Conservation (phyloP, 2,888 invertebrate species). For the Polia nebulosa region DNA sequence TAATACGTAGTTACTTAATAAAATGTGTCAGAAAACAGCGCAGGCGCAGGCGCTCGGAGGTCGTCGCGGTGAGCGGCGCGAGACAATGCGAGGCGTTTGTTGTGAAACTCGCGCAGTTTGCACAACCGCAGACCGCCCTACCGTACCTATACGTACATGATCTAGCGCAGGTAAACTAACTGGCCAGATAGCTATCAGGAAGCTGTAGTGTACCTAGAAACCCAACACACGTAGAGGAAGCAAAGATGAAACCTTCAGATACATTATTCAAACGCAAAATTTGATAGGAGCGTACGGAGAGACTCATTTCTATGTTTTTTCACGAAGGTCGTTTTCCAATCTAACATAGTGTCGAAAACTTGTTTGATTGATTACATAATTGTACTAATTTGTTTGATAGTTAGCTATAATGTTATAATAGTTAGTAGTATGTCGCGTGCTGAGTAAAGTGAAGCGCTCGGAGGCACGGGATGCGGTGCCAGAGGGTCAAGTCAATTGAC, state of each 20-base stretch:
- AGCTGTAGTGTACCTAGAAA: constrained; percentile 49
- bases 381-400: constrained; percentile 49
- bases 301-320: constrained; percentile 35
- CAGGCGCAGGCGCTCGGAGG: constrained; percentile 80
- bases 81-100: constrained; percentile 89
- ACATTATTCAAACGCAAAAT: constrained; percentile 30
- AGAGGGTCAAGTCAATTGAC: constrained; percentile 90
- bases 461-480: constrained; percentile 83
- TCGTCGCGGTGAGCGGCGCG: constrained; percentile 89
- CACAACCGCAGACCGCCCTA: constrained; percentile 83
- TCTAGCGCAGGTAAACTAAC: constrained; percentile 68
- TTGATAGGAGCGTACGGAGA: constrained; percentile 17
- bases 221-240: constrained; percentile 13
- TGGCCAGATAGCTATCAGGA: constrained; percentile 60
- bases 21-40: constrained; percentile 81
- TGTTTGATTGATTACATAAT: constrained; percentile 52
- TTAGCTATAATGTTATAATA: constrained; percentile 59
- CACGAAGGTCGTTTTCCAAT: constrained; percentile 46
- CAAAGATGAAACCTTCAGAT: constrained; percentile 14
- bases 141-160: constrained; percentile 70
- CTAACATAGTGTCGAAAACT: constrained; percentile 38
- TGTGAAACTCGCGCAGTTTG: constrained; percentile 88
- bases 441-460: constrained; percentile 72
- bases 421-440: constrained; percentile 73
- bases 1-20: constrained; percentile 69